Percentiles rank a stretch among this genome's conserved stretches.
phyloP scores from a whole-genome alignment of 1,140 invertebrate genomes.

The Papilio polyxenes region DNA sequence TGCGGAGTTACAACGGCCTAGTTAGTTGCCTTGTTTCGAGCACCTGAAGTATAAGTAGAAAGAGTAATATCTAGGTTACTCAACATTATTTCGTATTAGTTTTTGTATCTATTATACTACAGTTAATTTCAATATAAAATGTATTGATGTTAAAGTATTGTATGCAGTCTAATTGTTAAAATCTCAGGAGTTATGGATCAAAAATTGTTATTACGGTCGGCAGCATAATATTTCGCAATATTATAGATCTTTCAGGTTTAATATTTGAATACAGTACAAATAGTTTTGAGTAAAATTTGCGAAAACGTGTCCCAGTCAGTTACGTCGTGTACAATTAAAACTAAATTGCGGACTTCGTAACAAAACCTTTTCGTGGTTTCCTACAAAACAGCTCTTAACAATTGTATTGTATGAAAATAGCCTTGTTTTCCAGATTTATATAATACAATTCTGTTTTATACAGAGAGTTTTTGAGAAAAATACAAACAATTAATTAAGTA shows the following conservation, averaged over 20 bases:
- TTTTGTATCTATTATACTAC: too few relatives aligned
- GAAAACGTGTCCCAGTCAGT: neutral
- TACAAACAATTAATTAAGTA: neutral
- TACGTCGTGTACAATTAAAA: neutral
- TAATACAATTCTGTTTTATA: neutral
- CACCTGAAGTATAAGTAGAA: neutral
- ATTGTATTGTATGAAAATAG: constrained; percentile 20
- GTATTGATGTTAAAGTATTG: too few relatives aligned
- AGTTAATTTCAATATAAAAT: too few relatives aligned
- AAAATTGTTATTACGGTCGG: too few relatives aligned
- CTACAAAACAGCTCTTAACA: neutral
- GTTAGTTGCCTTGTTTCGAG: neutral
- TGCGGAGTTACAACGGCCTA: constrained; percentile 13
- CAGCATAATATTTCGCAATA: too few relatives aligned
- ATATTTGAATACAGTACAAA: neutral
- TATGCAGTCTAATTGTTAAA: too few relatives aligned
- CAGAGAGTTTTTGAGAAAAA: neutral
- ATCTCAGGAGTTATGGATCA: too few relatives aligned
- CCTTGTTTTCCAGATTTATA: constrained; percentile 15
- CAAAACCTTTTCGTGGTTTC: constrained; percentile 12
- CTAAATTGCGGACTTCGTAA: constrained; percentile 20
- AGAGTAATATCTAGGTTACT: neutral
- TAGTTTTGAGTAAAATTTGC: neutral
- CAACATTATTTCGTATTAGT: neutral
- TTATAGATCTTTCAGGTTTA: too few relatives aligned